A percentile compares a stretch with the other conserved stretches of the same genome.
Evolutionary conservation across 2,888 invertebrate genomes (phyloP).

Genomic region (Dorcus hopei): DNA sequence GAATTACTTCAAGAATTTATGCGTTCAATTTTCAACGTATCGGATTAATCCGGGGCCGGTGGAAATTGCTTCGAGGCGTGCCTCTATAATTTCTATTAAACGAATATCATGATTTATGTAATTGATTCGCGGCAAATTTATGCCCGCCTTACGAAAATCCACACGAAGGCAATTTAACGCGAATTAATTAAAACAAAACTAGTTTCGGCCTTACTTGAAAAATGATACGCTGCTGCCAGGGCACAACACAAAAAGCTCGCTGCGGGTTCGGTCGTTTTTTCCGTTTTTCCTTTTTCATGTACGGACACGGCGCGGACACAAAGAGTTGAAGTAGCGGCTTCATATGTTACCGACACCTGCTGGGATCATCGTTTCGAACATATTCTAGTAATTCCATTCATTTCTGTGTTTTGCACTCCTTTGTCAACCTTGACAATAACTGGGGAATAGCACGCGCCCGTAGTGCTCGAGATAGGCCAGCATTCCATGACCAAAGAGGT

Average conservation of each 20-base stretch:
- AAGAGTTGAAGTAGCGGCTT: conserved; percentile 13
- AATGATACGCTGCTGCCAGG: too few species aligned
- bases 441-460: conserved; percentile 35
- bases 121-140: background rate
- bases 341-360: conserved; percentile 14
- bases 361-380: conserved; percentile 13
- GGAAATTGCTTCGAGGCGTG: background rate
- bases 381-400: conserved; percentile 17
- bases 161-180: too few species aligned
- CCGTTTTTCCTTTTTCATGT: too few species aligned
- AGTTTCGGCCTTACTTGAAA: too few species aligned
- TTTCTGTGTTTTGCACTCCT: conserved; percentile 16
- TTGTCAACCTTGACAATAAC: conserved; percentile 38
- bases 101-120: background rate
- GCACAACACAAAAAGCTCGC: too few species aligned
- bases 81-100: conserved; percentile 1
- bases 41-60: background rate
- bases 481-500: conserved; percentile 44
- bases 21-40: background rate
- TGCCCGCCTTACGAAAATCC: too few species aligned
- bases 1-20: background rate
- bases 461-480: conserved; percentile 40
- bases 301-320: background rate
- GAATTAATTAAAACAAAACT: too few species aligned
- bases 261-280: too few species aligned